Evolutionary conservation across 2,888 invertebrate species (phyloP).

Genomic region (Pollenia amentaria): DNA sequence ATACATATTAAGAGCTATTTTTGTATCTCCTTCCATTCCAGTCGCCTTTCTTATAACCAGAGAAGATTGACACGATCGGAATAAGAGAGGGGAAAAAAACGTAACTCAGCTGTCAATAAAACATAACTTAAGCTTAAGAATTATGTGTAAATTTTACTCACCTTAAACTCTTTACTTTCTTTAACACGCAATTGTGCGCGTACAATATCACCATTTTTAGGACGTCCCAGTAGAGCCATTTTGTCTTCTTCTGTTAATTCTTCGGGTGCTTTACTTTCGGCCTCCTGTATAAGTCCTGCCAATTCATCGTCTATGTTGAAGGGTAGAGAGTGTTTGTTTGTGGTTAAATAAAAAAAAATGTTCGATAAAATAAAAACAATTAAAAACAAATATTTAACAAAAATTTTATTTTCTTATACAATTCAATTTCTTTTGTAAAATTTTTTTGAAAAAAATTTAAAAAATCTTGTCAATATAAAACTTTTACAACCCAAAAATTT

Average conservation of each 20-base stretch:
- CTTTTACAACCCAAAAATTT: slow-evolving; percentile 26
- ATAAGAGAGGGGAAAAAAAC: no score
- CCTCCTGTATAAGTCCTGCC: slow-evolving; percentile 87
- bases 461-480: slow-evolving; percentile 28
- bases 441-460: slow-evolving; percentile 21
- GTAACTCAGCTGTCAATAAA: no score
- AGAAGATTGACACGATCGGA: no score
- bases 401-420: slow-evolving; percentile 12
- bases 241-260: slow-evolving; percentile 92
- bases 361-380: slow-evolving; percentile 38
- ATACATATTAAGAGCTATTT: no score
- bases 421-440: slow-evolving; percentile 22
- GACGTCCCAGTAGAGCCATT: slow-evolving; percentile 95
- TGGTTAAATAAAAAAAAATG: slow-evolving; percentile 37
- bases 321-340: slow-evolving; percentile 55
- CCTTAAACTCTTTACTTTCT: slow-evolving; percentile 99
- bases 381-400: slow-evolving; percentile 39
- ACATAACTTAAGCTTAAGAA: no score
- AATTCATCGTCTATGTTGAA: slow-evolving; percentile 85
- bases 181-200: slow-evolving; percentile 95
- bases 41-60: no score
- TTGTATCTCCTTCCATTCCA: no score
- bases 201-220: slow-evolving; percentile 94
- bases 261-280: slow-evolving; percentile 88
- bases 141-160: slow-evolving; percentile 83